Evolutionary conservation across 2,797 vertebrate species (phyloP).

Genomic region (Adelosebastes latens): DNA sequence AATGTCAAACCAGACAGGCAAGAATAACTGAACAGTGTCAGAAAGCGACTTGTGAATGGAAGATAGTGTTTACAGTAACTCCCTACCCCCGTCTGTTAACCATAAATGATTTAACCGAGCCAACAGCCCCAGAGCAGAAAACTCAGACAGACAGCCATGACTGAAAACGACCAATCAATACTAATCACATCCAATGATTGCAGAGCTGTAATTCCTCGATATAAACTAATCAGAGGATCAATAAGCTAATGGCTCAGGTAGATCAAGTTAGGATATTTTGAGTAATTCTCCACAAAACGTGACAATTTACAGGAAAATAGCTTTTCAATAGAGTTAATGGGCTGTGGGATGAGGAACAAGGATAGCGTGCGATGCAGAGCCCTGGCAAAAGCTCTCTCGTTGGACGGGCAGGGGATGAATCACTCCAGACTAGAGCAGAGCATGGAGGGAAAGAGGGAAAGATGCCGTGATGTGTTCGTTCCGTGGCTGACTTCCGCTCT

Average conservation of each 20-base stretch:
- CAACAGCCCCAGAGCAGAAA: conserved; percentile 23
- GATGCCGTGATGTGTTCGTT: conserved; percentile 81
- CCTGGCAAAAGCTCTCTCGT: conserved; percentile 71
- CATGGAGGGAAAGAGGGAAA: conserved; percentile 65
- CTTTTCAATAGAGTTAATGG: conserved; percentile 65
- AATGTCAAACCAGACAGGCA: conserved; percentile 69
- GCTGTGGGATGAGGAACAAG: conserved; percentile 66
- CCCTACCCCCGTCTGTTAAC: conserved; percentile 31
- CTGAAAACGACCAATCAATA: conserved; percentile 52
- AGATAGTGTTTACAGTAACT: conserved; percentile 26
- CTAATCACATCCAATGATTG: conserved; percentile 47
- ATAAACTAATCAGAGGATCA: conserved; percentile 37
- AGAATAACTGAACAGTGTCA: conserved; percentile 64
- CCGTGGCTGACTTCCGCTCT: conserved; percentile 79
- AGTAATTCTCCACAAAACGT: conserved; percentile 32
- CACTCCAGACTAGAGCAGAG: conserved; percentile 73
- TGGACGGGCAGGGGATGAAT: conserved; percentile 80
- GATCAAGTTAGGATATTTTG: conserved; percentile 28
- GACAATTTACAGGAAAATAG: conserved; percentile 51
- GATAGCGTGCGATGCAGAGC: conserved; percentile 76
- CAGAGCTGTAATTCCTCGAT: conserved; percentile 38
- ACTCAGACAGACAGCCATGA: conserved; percentile 23
- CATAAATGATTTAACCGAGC: conserved; percentile 51
- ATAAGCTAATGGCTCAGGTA: conserved; percentile 45
- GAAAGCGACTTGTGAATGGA: conserved; percentile 56